Evolutionary conservation across 2,113 vertebrate species (phyloP).

Genomic region (Okapia johnstoni): DNA sequence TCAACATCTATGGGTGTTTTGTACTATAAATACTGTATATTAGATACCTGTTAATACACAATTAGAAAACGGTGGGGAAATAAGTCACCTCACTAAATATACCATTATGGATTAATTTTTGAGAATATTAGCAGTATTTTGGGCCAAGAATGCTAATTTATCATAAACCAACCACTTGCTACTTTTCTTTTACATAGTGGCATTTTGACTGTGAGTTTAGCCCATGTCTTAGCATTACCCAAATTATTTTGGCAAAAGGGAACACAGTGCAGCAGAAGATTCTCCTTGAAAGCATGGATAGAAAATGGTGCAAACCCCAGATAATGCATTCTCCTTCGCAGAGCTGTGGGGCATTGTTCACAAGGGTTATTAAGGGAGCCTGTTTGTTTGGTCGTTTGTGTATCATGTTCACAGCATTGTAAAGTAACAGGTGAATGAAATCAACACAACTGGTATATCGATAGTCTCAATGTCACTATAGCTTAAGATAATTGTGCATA

Average conservation of each 20-base stretch:
- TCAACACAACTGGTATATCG: not conserved
- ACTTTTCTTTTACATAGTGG: not conserved
- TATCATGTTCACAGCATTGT: not conserved
- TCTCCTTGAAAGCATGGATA: not conserved
- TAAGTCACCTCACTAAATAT: not conserved
- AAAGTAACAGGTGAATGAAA: not conserved
- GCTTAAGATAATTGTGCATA: not conserved
- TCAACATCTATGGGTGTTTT: not conserved
- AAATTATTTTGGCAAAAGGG: not conserved
- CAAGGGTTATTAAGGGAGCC: not conserved
- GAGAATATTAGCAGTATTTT: conserved; percentile 2
- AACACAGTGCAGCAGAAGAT: not conserved
- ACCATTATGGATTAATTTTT: not conserved
- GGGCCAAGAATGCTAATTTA: not conserved
- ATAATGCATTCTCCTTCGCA: not conserved
- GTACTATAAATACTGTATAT: not conserved
- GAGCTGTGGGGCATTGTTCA: not conserved
- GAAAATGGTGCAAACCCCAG: not conserved
- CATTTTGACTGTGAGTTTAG: not conserved
- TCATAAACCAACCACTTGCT: not conserved
- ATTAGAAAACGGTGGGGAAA: not conserved
- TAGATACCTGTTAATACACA: not conserved
- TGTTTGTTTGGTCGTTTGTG: not conserved
- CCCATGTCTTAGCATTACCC: not conserved
- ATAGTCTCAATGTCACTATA: not conserved